Percentiles rank a stretch among this genome's conserved stretches.
Evolutionary conservation across 2,113 vertebrate genomes (phyloP).

Genomic region (Podarcis raffonei): DNA sequence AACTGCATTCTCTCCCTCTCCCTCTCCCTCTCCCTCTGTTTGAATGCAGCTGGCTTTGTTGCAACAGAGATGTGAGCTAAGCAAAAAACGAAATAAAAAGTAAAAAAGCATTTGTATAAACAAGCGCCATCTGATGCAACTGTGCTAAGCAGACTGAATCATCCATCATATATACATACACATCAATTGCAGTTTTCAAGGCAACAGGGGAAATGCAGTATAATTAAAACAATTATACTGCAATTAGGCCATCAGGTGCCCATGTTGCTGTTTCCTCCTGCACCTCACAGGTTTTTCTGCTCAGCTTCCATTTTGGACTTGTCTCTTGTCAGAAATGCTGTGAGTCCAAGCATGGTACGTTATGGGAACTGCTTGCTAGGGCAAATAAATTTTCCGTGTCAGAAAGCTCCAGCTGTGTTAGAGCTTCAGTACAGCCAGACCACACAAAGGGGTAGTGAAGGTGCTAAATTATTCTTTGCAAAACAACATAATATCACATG

Average conservation of each 20-base stretch:
- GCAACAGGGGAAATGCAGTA: not conserved
- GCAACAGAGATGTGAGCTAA: not conserved
- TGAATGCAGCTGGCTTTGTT: not conserved
- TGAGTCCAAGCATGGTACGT: too few species aligned
- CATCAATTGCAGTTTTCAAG: not conserved
- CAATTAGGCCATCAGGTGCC: not conserved
- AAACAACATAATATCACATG: too few species aligned
- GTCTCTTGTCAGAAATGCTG: too few species aligned
- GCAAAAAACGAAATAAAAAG: not conserved
- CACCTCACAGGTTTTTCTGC: not conserved
- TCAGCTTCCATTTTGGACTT: not conserved
- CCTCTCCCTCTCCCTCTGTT: not conserved
- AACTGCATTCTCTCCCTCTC: not conserved
- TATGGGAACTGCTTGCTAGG: too few species aligned
- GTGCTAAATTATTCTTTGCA: too few species aligned
- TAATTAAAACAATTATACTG: constrained; percentile 9
- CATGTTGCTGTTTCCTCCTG: not conserved
- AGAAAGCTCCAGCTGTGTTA: too few species aligned
- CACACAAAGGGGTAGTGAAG: too few species aligned
- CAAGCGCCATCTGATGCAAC: not conserved
- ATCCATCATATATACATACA: not conserved
- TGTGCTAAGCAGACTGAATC: not conserved
- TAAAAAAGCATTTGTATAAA: not conserved
- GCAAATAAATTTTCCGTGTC: too few species aligned
- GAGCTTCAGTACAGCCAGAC: too few species aligned